Evolutionary conservation across 1,140 invertebrate species (phyloP).

Genomic region (Anoplolepis gracilipes): DNA sequence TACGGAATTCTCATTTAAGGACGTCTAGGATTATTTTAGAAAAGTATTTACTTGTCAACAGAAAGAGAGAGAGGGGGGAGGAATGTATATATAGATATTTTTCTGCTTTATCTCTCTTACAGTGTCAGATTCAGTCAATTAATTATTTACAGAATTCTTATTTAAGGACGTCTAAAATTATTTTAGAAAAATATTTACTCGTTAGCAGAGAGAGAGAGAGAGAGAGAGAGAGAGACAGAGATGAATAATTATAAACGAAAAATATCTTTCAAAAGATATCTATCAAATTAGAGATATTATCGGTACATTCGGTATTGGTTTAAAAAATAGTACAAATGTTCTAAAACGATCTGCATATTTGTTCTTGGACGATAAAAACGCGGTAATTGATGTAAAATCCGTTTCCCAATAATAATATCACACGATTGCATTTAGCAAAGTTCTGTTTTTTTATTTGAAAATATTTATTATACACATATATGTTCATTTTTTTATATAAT

Average conservation of each 20-base stretch:
- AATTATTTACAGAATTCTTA: neutral
- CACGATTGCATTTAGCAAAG: neutral
- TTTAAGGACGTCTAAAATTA: neutral
- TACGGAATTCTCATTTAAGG: neutral
- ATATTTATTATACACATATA: too few relatives aligned
- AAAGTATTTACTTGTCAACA: neutral
- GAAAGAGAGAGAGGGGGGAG: too few relatives aligned
- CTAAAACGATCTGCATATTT: neutral
- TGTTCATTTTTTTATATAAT: too few relatives aligned
- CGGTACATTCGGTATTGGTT: neutral
- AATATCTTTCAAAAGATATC: neutral
- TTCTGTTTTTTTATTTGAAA: neutral
- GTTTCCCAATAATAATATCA: too few relatives aligned
- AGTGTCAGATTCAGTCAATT: neutral
- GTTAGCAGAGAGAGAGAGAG: too few relatives aligned
- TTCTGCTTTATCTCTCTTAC: neutral
- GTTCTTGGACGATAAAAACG: neutral
- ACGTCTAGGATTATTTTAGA: conserved; percentile 1
- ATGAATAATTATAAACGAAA: conserved; percentile 40
- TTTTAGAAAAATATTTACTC: neutral
- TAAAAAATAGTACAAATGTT: neutral
- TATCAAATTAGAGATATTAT: neutral
- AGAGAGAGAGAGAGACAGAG: too few relatives aligned
- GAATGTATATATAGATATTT: neutral
- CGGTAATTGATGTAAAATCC: neutral